Evolutionary conservation across 1,140 invertebrate genomes (phyloP), one percentile per base, ranked within the genome.

Genomic region (Drosophila azteca): DNA sequence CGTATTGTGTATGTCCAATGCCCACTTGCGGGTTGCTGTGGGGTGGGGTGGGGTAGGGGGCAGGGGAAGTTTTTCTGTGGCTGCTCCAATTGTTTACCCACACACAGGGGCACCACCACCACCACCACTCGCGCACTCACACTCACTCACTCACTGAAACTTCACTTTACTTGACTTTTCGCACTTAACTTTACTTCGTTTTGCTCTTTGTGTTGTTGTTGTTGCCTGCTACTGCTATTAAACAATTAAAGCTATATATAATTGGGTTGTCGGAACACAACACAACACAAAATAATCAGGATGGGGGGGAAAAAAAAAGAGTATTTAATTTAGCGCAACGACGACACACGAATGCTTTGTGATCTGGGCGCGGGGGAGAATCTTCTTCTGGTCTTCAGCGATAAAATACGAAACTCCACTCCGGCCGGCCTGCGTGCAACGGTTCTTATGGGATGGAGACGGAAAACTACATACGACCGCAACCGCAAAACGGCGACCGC

Each of bases 221-320:
- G 46, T 35, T 58, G 53, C 46, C 9, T 48, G 46, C 35, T 58
- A 61, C 48, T 74, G 70, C 61, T 69, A 45, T 79, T 69, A 46
- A 65, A 65, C 82, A 87, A 84, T 84, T 85, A 81, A 67, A 80
- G 58, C 75, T 76, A 74, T 59, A 70, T 79, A 70, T 62, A 69
- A 50, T 43, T 64, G 60, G 17, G 49, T 31, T 54, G 65, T 39
- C 43, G 52, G 53, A 52, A 61, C 48, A 61, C 48, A 53, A 66
- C 29, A 59, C 39, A 43, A 49, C 31, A 35, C 24, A 62, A 35
- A 24, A 45, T 45, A 48, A 62, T 35, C 24, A 53, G 24, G 8
- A 20, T 20, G 52, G 20, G 29, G 44, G 15, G 43, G 43, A 68
- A 59, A 59, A 74, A 76, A 53, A 26, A 72, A 58, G 49, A 58